These are phyloP conservation scores for Silurus glanis DNA, from an alignment of 2,113 vertebrate species.

Conservation along the genomic window DNA sequence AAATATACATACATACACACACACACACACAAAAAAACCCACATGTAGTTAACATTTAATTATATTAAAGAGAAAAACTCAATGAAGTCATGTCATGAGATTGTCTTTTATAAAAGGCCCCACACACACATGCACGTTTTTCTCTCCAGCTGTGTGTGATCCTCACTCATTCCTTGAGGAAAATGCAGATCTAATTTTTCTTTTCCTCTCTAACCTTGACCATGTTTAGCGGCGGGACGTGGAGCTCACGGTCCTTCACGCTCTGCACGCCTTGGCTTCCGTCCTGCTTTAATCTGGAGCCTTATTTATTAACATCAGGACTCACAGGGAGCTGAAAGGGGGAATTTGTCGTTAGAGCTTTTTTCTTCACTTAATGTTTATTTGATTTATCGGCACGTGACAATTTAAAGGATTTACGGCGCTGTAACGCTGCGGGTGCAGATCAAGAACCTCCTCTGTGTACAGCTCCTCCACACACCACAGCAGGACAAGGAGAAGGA, in stretches of 20 bases:
- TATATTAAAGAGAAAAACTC: not conserved
- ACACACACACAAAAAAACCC: conserved; percentile 52
- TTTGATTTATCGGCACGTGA: conserved; percentile 35
- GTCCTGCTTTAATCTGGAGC: not conserved
- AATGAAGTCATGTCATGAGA: not conserved
- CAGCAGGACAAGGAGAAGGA: not conserved
- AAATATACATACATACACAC: conserved; percentile 60
- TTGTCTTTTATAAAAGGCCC: too few species aligned
- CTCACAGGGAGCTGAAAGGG: not conserved
- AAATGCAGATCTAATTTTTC: not conserved
- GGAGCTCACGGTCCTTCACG: not conserved
- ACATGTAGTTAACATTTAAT: conserved; percentile 28
- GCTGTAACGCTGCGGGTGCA: not conserved
- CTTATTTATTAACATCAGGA: conserved; percentile 11
- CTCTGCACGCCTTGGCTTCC: too few species aligned
- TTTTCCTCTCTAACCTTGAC: not conserved
- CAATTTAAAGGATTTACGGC: conserved; percentile 30
- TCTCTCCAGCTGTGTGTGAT: not conserved
- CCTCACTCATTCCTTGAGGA: not conserved
- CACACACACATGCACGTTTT: not conserved
- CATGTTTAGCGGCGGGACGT: not conserved
- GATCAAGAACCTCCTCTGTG: not conserved
- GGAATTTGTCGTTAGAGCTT: not conserved
- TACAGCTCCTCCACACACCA: not conserved
- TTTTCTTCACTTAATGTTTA: not conserved